Evolutionary conservation across 2,797 vertebrate genomes (phyloP).

Genomic region (Anisognathus igniventris): DNA sequence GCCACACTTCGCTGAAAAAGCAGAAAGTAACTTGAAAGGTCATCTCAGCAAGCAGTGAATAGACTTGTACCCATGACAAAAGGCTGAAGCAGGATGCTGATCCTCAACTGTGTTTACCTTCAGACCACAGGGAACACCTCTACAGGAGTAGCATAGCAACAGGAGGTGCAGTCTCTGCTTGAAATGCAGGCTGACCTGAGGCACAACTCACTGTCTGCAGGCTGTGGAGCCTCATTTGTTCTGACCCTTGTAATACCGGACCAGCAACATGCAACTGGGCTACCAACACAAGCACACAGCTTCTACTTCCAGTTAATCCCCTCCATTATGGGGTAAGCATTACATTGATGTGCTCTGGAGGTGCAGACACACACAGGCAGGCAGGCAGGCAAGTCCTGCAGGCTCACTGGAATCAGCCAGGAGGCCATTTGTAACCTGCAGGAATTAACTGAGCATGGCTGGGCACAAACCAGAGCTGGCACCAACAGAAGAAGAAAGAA

Average conservation of each 20-base stretch:
- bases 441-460: not conserved
- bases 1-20: not conserved
- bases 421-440: not conserved
- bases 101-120: not conserved
- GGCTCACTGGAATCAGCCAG: not conserved
- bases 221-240: not conserved
- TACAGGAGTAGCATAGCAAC: accelerated
- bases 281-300: not conserved
- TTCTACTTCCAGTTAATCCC: not conserved
- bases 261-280: not conserved
- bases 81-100: not conserved
- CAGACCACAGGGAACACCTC: not conserved
- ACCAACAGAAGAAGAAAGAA: not conserved
- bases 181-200: not conserved
- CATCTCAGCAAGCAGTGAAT: not conserved
- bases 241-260: not conserved
- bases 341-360: not conserved
- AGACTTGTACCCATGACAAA: not conserved
- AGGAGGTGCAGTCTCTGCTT: not conserved
- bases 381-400: not conserved
- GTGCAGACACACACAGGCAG: not conserved
- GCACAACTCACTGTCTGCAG: not conserved
- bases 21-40: not conserved
- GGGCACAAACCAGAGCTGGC: not conserved
- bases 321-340: not conserved